A percentile compares a stretch with the other conserved stretches of the same genome.
These are phyloP conservation scores for Menidia menidia DNA, from an alignment of 2,797 vertebrate genomes.

Conservation along the genomic window DNA sequence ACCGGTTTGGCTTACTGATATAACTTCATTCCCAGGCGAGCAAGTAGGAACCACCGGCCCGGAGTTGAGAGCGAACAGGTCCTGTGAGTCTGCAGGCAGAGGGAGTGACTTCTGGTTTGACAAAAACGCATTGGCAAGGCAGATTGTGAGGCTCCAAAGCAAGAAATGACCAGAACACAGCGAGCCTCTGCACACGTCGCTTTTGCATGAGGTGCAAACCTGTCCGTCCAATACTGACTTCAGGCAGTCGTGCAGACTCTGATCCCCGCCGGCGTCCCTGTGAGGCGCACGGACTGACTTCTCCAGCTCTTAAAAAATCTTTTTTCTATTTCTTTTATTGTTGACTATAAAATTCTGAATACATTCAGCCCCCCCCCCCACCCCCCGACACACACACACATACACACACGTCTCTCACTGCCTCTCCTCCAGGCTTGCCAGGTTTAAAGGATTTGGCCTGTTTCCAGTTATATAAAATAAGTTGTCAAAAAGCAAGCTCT, in stretches of 20 bases:
- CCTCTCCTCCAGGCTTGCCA: neutral
- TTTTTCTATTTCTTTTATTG: too few species aligned
- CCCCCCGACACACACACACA: too few species aligned
- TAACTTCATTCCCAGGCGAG: slow-evolving; percentile 63
- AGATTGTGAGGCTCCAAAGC: slow-evolving; percentile 44
- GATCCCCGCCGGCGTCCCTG: too few species aligned
- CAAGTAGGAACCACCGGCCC: slow-evolving; percentile 34
- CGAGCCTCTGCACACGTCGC: slow-evolving; percentile 48
- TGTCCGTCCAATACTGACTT: neutral
- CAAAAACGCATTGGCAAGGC: slow-evolving; percentile 65
- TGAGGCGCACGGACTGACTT: too few species aligned
- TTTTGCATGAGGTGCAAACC: slow-evolving; percentile 10
- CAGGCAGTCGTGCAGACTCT: too few species aligned
- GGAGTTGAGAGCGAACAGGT: slow-evolving; percentile 47
- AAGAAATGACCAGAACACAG: slow-evolving; percentile 48
- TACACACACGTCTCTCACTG: neutral
- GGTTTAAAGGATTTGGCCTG: neutral
- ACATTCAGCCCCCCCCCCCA: neutral
- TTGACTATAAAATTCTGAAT: neutral
- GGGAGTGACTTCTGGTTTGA: slow-evolving; percentile 51
- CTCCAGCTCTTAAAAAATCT: too few species aligned
- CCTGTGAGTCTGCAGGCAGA: slow-evolving; percentile 47
- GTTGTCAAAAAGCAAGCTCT: neutral
- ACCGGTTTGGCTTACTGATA: slow-evolving; percentile 63
- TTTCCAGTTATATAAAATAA: neutral